phyloP scores from a whole-genome alignment of 2,888 invertebrate genomes.

The Alsophila aescularia region DNA sequence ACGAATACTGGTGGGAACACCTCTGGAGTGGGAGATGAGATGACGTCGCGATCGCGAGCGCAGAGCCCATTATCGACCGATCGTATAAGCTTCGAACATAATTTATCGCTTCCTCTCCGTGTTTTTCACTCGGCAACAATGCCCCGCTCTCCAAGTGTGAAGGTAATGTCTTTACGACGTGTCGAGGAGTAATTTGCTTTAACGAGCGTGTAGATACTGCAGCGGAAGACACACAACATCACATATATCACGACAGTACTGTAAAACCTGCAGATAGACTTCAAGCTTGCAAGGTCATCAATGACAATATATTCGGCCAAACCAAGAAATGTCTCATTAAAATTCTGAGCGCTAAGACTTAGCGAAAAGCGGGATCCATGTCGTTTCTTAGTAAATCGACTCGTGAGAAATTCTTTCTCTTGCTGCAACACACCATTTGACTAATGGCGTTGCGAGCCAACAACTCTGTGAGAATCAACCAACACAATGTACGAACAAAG shows the following conservation, averaged over 20 bases:
- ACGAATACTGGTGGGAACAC: conserved; percentile 31
- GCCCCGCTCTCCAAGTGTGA: conserved; percentile 62
- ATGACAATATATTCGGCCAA: conserved; percentile 18
- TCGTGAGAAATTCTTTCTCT: conserved; percentile 72
- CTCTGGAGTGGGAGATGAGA: conserved; percentile 41
- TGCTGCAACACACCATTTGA: conserved; percentile 58
- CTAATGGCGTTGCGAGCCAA: conserved; percentile 52
- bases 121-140: conserved; percentile 80
- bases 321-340: conserved; percentile 57
- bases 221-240: conserved; percentile 46
- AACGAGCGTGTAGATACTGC: conserved; percentile 56
- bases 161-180: conserved; percentile 77
- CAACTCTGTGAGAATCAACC: conserved; percentile 61
- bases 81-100: conserved; percentile 81
- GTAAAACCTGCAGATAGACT: conserved; percentile 4
- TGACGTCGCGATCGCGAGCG: conserved; percentile 55
- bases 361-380: conserved; percentile 59
- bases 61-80: conserved; percentile 71
- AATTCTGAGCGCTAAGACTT: conserved; percentile 52
- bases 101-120: conserved; percentile 81
- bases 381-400: conserved; percentile 53
- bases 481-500: conserved; percentile 41
- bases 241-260: conserved; percentile 25
- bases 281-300: conserved; percentile 29
- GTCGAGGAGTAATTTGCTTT: conserved; percentile 70